A percentile compares a stretch with the other conserved stretches of the same genome.
Conservation (phyloP, 2,113 vertebrate species). For the Forbesichthys agassizii region DNA sequence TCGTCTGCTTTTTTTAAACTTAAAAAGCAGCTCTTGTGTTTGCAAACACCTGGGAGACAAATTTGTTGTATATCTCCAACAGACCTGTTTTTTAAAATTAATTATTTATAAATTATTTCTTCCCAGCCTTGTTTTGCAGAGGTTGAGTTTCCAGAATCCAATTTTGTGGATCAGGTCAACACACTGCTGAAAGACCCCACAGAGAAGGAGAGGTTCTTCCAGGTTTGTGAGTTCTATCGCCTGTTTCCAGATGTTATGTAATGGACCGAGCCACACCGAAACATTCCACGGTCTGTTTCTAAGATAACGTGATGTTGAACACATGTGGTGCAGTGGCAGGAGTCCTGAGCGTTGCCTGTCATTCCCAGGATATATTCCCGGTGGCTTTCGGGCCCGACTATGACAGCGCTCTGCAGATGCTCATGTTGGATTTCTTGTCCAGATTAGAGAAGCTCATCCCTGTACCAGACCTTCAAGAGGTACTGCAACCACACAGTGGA, state of each 20-base stretch:
- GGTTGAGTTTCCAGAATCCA: constrained; percentile 65
- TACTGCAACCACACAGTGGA: constrained; percentile 21
- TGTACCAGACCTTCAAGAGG: constrained; percentile 71
- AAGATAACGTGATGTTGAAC: no score
- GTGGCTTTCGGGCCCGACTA: constrained; percentile 78
- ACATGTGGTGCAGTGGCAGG: no score
- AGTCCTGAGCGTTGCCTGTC: background rate
- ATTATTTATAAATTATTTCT: background rate
- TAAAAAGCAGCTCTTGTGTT: no score
- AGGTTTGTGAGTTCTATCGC: constrained; percentile 47
- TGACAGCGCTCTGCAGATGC: constrained; percentile 75
- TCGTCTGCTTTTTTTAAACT: no score
- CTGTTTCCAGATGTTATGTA: background rate
- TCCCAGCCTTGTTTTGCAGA: constrained; percentile 65
- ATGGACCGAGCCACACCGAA: no score
- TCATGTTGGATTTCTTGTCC: constrained; percentile 79
- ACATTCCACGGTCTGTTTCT: no score
- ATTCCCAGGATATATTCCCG: constrained; percentile 71
- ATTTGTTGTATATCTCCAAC: no score
- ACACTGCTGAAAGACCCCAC: constrained; percentile 62
- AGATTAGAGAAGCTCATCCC: constrained; percentile 75
- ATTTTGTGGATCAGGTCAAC: constrained; percentile 69
- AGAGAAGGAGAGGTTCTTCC: constrained; percentile 68
- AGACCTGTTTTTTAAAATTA: background rate
- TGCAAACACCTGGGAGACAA: no score